A percentile compares a stretch with the other conserved stretches of the same genome.
phyloP scores from a whole-genome alignment of 2,113 vertebrate species.

The Lamprotornis superbus region DNA sequence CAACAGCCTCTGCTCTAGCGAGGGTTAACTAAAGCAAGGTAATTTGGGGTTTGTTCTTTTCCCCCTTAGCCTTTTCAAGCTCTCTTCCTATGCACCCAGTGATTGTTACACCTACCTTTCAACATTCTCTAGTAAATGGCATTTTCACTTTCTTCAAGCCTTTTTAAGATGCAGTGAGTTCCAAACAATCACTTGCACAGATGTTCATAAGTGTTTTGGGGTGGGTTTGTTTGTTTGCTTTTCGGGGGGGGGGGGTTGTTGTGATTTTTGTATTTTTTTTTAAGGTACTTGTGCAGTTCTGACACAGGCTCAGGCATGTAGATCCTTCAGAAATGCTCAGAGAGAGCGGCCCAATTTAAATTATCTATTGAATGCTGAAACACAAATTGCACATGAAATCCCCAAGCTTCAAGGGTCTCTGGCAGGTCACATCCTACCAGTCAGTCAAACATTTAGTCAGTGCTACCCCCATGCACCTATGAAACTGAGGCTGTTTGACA shows the following conservation, averaged over 20 bases:
- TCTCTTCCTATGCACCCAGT: neutral
- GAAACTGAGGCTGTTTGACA: constrained; percentile 71
- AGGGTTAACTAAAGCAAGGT: neutral
- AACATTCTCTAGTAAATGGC: neutral
- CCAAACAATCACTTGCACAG: constrained; percentile 18
- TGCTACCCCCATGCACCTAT: constrained; percentile 65
- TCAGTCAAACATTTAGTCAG: constrained; percentile 71
- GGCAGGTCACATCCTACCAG: constrained; percentile 71
- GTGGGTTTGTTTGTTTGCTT: neutral
- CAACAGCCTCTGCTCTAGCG: neutral
- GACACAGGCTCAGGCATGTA: constrained; percentile 20
- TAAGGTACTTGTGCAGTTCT: neutral
- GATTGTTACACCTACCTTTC: neutral
- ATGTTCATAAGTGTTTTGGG: neutral
- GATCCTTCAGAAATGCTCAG: constrained; percentile 16
- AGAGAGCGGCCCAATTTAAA: constrained; percentile 60
- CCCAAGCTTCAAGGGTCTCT: constrained; percentile 68
- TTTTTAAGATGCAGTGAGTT: neutral
- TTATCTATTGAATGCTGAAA: constrained; percentile 60
- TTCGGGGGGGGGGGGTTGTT: neutral
- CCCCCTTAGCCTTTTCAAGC: neutral
- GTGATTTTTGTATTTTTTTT: neutral
- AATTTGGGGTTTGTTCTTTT: neutral
- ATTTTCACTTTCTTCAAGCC: neutral
- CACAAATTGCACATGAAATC: constrained; percentile 71